A percentile compares a stretch with the other conserved stretches of the same genome.
Conservation (phyloP, 2,113 vertebrate genomes). For the Dasypus novemcinctus region DNA sequence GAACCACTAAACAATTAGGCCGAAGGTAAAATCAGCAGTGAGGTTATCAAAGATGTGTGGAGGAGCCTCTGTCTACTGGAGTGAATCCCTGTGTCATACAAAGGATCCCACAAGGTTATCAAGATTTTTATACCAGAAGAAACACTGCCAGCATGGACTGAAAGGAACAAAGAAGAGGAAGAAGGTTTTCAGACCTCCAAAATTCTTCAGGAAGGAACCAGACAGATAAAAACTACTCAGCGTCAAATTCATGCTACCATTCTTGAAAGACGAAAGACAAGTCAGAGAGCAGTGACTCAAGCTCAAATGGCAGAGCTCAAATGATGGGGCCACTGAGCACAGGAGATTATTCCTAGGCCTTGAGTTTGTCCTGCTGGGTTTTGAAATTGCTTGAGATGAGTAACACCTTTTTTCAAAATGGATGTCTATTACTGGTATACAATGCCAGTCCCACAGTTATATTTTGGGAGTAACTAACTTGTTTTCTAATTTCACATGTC, state of each 20-base stretch:
- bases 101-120: too few species aligned
- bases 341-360: neutral
- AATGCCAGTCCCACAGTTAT: too few species aligned
- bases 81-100: too few species aligned
- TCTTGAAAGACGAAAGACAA: neutral
- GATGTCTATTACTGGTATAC: neutral
- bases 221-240: neutral
- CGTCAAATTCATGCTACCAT: neutral
- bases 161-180: neutral
- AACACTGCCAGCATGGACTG: too few species aligned
- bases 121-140: too few species aligned
- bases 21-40: neutral
- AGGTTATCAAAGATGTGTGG: neutral
- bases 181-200: neutral
- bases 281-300: too few species aligned
- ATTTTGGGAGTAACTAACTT: too few species aligned
- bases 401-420: neutral
- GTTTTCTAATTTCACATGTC: too few species aligned
- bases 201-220: neutral
- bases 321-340: neutral
- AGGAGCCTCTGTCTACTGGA: neutral
- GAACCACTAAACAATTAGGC: neutral
- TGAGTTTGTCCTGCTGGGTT: neutral
- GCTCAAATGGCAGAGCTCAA: neutral
- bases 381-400: neutral